Percentiles rank a stretch among this genome's conserved stretches.
Evolutionary conservation across 2,797 vertebrate genomes (phyloP).

Genomic region (Enteromius treurensis): DNA sequence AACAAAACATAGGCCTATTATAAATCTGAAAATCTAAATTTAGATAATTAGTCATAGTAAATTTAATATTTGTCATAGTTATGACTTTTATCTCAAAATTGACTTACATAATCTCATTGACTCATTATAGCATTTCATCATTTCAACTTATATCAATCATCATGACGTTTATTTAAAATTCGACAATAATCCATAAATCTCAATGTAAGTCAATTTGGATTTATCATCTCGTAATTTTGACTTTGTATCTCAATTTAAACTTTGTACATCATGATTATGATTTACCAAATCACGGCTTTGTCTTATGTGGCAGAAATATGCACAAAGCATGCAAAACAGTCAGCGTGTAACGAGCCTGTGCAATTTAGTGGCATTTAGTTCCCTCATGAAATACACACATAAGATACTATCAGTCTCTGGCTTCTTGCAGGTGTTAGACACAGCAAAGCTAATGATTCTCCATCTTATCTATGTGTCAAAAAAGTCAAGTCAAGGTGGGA

Average conservation of each 20-base stretch:
- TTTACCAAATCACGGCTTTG: neutral
- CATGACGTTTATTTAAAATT: neutral
- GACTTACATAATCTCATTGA: neutral
- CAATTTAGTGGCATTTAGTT: conserved; percentile 22
- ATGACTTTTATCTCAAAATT: neutral
- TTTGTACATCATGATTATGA: neutral
- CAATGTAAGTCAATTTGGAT: neutral
- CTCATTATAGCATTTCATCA: neutral
- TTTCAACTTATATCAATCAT: neutral
- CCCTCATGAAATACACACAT: conserved; percentile 55
- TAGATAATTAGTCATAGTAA: neutral
- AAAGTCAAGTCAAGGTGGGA: neutral
- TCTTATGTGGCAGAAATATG: neutral
- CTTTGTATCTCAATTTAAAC: neutral
- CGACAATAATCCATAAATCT: neutral
- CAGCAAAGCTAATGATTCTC: conserved; percentile 49
- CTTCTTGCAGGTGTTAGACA: conserved; percentile 52
- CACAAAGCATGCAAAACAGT: conserved; percentile 7
- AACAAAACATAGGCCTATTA: neutral
- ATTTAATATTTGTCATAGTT: neutral
- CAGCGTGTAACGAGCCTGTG: conserved; percentile 28
- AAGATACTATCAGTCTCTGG: conserved; percentile 44
- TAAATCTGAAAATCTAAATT: neutral
- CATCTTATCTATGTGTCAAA: conserved; percentile 41
- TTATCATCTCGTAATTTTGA: neutral